phyloP scores from a whole-genome alignment of 1,140 invertebrate genomes.

The Anagrus nilaparvatae region DNA sequence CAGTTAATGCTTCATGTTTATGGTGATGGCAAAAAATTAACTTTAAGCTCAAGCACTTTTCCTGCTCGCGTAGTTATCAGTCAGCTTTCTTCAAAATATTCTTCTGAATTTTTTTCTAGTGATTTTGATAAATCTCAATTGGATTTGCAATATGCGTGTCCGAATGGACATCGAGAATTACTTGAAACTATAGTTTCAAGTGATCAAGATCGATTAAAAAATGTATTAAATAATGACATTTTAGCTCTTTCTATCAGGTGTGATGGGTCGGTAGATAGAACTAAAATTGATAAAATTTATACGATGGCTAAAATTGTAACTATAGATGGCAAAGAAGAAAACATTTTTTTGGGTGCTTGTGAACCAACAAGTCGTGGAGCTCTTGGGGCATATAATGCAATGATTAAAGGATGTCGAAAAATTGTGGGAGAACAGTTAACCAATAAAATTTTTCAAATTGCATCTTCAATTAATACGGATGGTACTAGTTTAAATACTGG shows the following conservation, averaged over 20 bases:
- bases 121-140: neutral
- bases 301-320: neutral
- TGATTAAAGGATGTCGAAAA: neutral
- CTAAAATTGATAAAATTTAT: neutral
- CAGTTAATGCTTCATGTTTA: neutral
- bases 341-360: neutral
- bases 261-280: neutral
- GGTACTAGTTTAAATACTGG: neutral
- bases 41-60: neutral
- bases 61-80: neutral
- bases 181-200: neutral
- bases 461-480: neutral
- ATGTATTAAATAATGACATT: neutral
- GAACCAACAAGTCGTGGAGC: neutral
- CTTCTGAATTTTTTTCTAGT: neutral
- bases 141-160: neutral
- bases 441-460: neutral
- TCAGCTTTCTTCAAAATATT: neutral
- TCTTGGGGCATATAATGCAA: neutral
- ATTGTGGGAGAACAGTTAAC: neutral
- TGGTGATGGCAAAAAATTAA: neutral
- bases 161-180: neutral
- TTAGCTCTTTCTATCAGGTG: neutral
- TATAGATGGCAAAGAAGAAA: neutral
- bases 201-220: neutral